Base-by-base conservation (phyloP, 2,888 invertebrate genomes). In the Pocota personata region DNA sequence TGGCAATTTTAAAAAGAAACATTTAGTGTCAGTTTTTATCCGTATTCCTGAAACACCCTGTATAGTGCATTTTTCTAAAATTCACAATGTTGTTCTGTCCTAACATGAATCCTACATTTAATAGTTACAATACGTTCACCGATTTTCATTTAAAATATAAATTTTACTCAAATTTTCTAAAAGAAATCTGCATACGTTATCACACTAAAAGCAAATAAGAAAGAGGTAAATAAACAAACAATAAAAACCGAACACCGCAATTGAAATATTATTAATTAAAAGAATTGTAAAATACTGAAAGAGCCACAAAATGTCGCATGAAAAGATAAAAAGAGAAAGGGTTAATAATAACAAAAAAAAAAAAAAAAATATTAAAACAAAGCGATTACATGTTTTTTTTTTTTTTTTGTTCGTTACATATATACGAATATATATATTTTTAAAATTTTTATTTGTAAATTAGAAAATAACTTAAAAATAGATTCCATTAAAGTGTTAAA, bases 401-500 rank as follows among this genome's bases (percentile, higher is more conserved):
- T 52, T 67, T 52, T 43, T 48, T 57, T 67, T n/a, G n/a, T 52
- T 60, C 14, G 57, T 66, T 71, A 75, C 82, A 87, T 58, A 72
- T 58, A 72, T 43, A 66, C 35, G 71, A 16, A 69, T 67, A 58
- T 72, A 50, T 62, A 64, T 77, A 50, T 71, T 43, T 72, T 64
- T 48, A 30, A 60, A 46, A 58, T 48, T 86, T 77, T 86, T 84
- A 82, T 87, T 87, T 73, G 72, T 67, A 79, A 87, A 76, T 78
- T 86, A 82, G 71, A 82, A 82, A 75, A 87, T 78, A 82, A 79
- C 84, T 78, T 87, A 87, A 86, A 73, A 60, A 77, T 79, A 71
- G 35, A 67, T 52, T 71, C 35, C 60, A 77, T 71, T 82, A 75
- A 80, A 58, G 52, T 82, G 72, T 72, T 86, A 62, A 77, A 60